Conservation (phyloP, 2,797 vertebrate genomes). For the Poecilia picta region DNA sequence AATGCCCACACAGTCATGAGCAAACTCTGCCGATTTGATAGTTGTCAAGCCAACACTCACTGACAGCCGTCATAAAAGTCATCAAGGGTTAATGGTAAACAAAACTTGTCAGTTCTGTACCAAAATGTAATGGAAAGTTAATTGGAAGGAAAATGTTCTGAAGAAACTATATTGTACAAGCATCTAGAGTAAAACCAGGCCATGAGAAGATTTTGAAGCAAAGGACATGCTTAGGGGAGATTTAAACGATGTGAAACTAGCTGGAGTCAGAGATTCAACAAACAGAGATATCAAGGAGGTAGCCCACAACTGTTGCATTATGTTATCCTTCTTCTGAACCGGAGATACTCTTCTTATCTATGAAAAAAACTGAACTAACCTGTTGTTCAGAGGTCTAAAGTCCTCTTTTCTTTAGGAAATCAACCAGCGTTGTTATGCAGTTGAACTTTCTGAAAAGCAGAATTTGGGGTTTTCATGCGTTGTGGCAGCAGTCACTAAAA, state of each 20-base stretch:
- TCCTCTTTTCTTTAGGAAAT: neutral
- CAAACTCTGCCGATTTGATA: neutral
- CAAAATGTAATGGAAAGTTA: neutral
- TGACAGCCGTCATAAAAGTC: neutral
- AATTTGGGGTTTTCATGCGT: neutral
- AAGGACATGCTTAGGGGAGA: neutral
- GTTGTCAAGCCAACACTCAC: neutral
- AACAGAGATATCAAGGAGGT: neutral
- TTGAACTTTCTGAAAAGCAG: neutral
- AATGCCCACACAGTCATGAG: neutral
- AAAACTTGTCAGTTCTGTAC: neutral
- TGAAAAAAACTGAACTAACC: neutral
- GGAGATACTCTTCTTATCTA: neutral
- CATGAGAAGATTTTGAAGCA: neutral
- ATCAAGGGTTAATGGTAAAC: neutral
- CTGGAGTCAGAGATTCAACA: neutral
- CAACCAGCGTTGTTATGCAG: neutral
- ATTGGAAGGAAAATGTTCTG: neutral
- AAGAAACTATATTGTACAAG: neutral
- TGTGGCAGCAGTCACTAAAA: neutral
- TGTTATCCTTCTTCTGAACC: neutral
- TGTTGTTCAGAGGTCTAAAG: neutral
- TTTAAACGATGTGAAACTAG: neutral
- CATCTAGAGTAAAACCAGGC: neutral
- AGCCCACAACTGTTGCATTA: neutral